Conservation (phyloP, 2,888 invertebrate genomes). For the Caenorhabditis sp. region DNA sequence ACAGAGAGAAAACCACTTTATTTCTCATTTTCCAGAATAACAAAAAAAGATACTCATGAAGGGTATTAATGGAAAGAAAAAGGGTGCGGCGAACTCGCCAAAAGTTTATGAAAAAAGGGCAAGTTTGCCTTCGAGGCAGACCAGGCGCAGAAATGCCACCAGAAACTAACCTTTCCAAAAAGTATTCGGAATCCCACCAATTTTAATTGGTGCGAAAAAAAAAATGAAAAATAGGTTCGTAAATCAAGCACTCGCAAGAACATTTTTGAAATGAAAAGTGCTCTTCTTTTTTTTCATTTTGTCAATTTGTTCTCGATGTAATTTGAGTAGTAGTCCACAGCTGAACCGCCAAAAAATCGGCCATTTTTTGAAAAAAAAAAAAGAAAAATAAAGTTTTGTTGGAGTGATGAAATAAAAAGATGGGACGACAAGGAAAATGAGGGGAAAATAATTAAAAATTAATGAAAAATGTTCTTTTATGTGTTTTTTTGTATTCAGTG, state of each 20-base stretch:
- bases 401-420: neutral
- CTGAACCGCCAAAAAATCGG: neutral
- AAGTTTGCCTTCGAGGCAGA: no score
- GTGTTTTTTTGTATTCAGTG: constrained; percentile 6
- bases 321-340: neutral
- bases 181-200: no score
- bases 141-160: no score
- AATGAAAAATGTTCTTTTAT: constrained; percentile 6
- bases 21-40: no score
- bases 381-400: neutral
- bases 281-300: neutral
- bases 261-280: neutral
- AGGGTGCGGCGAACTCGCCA: no score
- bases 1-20: constrained; percentile 1
- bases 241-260: no score
- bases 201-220: no score
- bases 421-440: constrained; percentile 1
- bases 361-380: neutral
- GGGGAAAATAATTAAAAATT: constrained; percentile 5
- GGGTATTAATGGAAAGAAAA: no score
- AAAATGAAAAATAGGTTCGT: no score
- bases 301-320: neutral
- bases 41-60: no score
- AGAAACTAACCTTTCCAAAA: no score
- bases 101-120: no score